phyloP scores from a whole-genome alignment of 1,140 invertebrate species.

The Drosophila mojavensis region DNA sequence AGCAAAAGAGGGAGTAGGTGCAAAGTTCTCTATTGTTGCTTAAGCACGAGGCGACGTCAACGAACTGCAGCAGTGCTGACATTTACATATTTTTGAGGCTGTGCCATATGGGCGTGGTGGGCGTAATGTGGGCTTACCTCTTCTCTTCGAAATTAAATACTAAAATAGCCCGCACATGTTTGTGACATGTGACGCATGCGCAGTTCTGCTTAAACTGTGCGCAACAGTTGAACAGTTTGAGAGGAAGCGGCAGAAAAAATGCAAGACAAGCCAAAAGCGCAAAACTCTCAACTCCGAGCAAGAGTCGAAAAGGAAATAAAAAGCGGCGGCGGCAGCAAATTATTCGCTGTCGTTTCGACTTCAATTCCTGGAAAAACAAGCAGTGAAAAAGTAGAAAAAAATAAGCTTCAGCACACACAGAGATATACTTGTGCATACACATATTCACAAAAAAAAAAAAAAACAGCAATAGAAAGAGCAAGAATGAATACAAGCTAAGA shows the following conservation, averaged over 20 bases:
- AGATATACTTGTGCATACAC: neutral
- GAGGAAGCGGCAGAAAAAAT: neutral
- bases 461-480: constrained; percentile 11
- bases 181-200: constrained; percentile 36
- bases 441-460: constrained; percentile 1
- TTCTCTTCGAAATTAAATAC: neutral
- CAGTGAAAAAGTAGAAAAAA: constrained; percentile 15
- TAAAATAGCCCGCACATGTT: neutral
- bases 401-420: too few relatives aligned
- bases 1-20: neutral
- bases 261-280: constrained; percentile 20
- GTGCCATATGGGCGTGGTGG: constrained; percentile 18
- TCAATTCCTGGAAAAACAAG: constrained; percentile 53
- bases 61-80: constrained; percentile 41
- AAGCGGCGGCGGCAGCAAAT: constrained; percentile 37
- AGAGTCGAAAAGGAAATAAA: constrained; percentile 9
- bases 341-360: constrained; percentile 45
- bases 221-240: constrained; percentile 9
- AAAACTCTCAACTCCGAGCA: constrained; percentile 2
- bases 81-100: constrained; percentile 45
- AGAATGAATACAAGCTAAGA: neutral
- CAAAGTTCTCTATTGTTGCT: constrained; percentile 35
- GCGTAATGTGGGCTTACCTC: neutral
- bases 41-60: constrained; percentile 30
- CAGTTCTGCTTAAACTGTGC: constrained; percentile 15